These are phyloP conservation scores for Xiphophorus maculatus DNA, from an alignment of 2,113 vertebrate genomes.

Conservation along the genomic window DNA sequence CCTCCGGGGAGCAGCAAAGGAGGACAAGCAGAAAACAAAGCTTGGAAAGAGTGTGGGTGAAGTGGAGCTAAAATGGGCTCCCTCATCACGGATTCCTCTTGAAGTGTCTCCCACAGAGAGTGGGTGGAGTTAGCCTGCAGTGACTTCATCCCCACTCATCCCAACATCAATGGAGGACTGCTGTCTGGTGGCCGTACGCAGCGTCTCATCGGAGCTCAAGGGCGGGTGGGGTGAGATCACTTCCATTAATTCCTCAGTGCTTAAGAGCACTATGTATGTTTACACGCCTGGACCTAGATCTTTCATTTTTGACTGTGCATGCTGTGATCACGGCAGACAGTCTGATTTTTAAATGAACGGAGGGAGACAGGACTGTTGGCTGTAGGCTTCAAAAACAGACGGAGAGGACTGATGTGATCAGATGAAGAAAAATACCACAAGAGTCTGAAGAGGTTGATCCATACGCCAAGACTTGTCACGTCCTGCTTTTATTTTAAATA, in stretches of 20 bases:
- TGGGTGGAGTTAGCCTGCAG: constrained; percentile 47
- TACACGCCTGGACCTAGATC: not conserved
- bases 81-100: constrained; percentile 68
- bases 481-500: not conserved
- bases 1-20: constrained; percentile 46
- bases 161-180: constrained; percentile 61
- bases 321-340: not conserved
- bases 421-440: constrained; percentile 26
- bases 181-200: constrained; percentile 44
- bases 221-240: not conserved
- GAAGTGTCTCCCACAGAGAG: constrained; percentile 47
- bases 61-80: constrained; percentile 35
- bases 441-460: constrained; percentile 14
- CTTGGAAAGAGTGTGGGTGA: not conserved
- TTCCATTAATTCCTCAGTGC: constrained; percentile 2
- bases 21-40: constrained; percentile 54
- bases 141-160: not conserved
- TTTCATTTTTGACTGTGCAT: not conserved
- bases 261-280: constrained; percentile 1
- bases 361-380: not conserved
- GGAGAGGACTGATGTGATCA: constrained; percentile 11
- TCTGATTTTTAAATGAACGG: too few species aligned
- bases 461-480: constrained; percentile 22
- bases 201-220: constrained; percentile 34
- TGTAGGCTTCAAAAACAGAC: not conserved